phyloP scores from a whole-genome alignment of 2,113 vertebrate genomes.

The Peromyscus leucopus region DNA sequence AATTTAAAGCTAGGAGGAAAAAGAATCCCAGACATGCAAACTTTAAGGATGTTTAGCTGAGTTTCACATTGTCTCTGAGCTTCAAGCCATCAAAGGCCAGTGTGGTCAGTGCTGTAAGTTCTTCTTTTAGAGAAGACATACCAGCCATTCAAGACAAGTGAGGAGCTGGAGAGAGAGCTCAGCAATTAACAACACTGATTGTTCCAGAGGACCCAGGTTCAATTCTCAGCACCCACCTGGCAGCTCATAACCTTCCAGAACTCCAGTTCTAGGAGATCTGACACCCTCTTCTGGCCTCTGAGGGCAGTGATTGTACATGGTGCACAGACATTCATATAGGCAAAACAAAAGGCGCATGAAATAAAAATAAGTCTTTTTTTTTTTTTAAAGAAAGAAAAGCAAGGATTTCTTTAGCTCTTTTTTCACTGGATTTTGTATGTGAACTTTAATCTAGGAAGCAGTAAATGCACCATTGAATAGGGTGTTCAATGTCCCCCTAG shows the following conservation, averaged over 20 bases:
- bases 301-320: not conserved
- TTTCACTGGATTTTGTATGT: not conserved
- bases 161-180: not conserved
- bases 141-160: not conserved
- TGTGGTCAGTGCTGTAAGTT: not conserved
- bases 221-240: not conserved
- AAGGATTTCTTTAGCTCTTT: conserved; percentile 36
- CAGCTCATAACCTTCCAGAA: not conserved
- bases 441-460: not conserved
- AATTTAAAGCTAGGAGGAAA: conserved; percentile 11
- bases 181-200: not conserved
- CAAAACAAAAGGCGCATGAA: not conserved
- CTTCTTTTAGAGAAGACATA: not conserved
- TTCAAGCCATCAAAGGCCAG: not conserved
- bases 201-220: not conserved
- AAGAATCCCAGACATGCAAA: not conserved
- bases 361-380: not conserved
- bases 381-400: not conserved
- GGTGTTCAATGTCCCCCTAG: not conserved
- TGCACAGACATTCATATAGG: not conserved
- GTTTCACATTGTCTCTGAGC: not conserved
- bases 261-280: not conserved
- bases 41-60: not conserved
- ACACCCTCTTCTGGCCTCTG: not conserved
- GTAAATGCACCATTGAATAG: not conserved